Percentiles rank a stretch among this genome's conserved stretches.
These are phyloP conservation scores for Meriones psammophilus DNA, from an alignment of 2,797 vertebrate genomes.

Conservation along the genomic window DNA sequence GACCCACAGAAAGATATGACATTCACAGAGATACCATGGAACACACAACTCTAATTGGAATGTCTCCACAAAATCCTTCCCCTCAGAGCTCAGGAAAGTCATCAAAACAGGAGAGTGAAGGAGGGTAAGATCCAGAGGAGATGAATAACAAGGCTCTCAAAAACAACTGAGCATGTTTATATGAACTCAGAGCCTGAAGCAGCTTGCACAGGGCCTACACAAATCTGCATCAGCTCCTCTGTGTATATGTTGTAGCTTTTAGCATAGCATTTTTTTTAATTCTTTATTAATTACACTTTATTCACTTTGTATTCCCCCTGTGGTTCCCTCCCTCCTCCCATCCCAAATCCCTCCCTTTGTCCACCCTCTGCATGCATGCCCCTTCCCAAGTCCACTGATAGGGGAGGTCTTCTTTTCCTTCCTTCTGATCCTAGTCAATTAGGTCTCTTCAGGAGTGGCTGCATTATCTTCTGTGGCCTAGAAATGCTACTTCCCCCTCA, in stretches of 20 bases:
- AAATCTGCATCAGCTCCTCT: neutral
- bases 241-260: too few species aligned
- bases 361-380: too few species aligned
- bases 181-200: neutral
- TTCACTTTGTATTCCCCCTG: too few species aligned
- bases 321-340: too few species aligned
- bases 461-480: too few species aligned
- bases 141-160: neutral
- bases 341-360: too few species aligned
- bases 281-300: too few species aligned
- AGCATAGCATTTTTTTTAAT: neutral
- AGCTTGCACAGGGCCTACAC: neutral
- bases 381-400: too few species aligned
- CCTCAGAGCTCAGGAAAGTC: neutral
- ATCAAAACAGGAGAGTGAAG: neutral
- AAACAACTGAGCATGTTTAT: neutral
- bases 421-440: too few species aligned
- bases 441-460: too few species aligned
- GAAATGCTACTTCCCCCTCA: too few species aligned
- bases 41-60: neutral
- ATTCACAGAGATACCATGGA: neutral
- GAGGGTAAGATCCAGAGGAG: neutral
- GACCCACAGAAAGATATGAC: neutral
- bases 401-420: too few species aligned
- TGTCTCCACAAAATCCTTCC: neutral